Evolutionary conservation across 2,113 vertebrate species (phyloP).

Genomic region (Petaurus breviceps): DNA sequence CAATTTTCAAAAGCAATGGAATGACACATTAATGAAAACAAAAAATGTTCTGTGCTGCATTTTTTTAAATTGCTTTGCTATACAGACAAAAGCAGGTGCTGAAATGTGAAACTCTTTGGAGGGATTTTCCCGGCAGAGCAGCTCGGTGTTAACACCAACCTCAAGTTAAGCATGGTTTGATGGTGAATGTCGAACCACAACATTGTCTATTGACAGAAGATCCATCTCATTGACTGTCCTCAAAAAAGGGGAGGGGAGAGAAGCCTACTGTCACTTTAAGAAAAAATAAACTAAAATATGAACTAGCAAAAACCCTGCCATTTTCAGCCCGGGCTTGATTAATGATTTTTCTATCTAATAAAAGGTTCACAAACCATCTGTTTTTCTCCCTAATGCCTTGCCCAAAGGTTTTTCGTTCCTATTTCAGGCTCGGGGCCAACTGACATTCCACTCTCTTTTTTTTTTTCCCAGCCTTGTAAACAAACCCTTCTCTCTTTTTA

Average conservation of each 20-base stretch:
- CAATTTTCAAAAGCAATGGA: constrained; percentile 53
- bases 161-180: constrained; percentile 67
- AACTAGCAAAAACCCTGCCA: constrained; percentile 90
- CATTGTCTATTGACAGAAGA: constrained; percentile 51
- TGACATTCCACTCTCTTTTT: constrained; percentile 90
- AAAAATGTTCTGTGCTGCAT: constrained; percentile 23
- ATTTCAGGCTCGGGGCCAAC: constrained; percentile 94
- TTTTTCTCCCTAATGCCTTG: constrained; percentile 97
- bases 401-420: constrained; percentile 97
- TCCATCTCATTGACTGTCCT: constrained; percentile 51
- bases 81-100: constrained; percentile 84
- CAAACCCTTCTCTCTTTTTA: constrained; percentile 94
- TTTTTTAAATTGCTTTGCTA: constrained; percentile 69
- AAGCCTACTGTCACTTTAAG: constrained; percentile 84
- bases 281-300: constrained; percentile 88
- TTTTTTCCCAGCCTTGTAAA: constrained; percentile 88
- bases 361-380: constrained; percentile 99
- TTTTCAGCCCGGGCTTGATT: constrained; percentile 96
- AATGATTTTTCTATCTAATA: constrained; percentile 98
- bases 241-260: constrained; percentile 51
- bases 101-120: constrained; percentile 82
- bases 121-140: constrained; percentile 80
- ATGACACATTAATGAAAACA: constrained; percentile 55
- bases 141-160: constrained; percentile 67
- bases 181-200: constrained; percentile 52